Evolutionary conservation across 2,113 vertebrate species (phyloP), one percentile per base, ranked within the genome.

Genomic region (Aspiorhynchus laticeps): DNA sequence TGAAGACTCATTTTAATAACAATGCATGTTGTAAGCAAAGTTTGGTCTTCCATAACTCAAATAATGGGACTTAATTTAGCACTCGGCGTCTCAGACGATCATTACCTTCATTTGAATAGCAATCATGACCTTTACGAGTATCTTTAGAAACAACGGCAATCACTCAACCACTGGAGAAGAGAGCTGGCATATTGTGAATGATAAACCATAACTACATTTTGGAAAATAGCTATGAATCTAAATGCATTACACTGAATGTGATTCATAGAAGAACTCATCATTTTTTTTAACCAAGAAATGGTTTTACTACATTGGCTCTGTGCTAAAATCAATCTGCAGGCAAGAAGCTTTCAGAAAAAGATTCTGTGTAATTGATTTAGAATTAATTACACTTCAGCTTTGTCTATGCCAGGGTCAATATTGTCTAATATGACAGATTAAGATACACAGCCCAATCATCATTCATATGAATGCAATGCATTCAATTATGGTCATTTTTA

Each of bases 401-500:
- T 83, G 76, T 88, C 48, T 51, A 88, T 94, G 93, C 92, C 92
- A 93, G 63, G 91, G 91, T 92, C 92, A 93, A 94, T 94, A 93
- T 93, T 93, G 93, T 93, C 94, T 91, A 93, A 93, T 93, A 91
- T 94, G 94, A 94, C 92, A 93, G 93, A 92, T 91, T 41, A 93
- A 92, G 51, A 93, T 89, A 91, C 87, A 86, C 82, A 26, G 87
- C 21, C 91, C 91, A 92, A 77, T 77, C 74, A 92, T 89, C 87
- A 21, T 80, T 91, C 92, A 92, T 91, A 92, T 90, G 90, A 92
- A 93, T 89, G 86, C 91, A 80, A 28, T 90, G 89, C 89, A 90
- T 90, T 88, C 86, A 46, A 84, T 85, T 43, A 76, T 24, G 81
- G 87, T 7, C 28, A 41, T 85, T 90, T 91, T 92, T 92, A 93